phyloP scores from a whole-genome alignment of 2,797 vertebrate genomes.

The Limnodromus scolopaceus region DNA sequence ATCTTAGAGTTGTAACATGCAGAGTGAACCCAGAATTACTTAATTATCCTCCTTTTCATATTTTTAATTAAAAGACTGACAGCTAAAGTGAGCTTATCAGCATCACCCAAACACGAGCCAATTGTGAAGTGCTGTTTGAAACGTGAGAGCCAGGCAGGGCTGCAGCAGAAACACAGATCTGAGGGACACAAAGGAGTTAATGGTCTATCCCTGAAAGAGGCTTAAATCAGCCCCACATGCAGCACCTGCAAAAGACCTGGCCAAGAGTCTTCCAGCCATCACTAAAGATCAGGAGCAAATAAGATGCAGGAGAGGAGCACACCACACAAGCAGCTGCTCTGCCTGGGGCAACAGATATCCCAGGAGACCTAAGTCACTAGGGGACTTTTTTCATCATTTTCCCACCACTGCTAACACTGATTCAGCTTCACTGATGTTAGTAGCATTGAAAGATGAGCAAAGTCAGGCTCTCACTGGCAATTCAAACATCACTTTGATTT shows the following conservation, averaged over 20 bases:
- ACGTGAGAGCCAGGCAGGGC: not conserved
- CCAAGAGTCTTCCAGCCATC: not conserved
- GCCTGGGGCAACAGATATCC: not conserved
- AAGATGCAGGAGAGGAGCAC: not conserved
- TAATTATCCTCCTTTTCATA: not conserved
- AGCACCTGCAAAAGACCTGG: not conserved
- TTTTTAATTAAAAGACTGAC: not conserved
- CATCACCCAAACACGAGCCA: not conserved
- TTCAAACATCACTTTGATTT: not conserved
- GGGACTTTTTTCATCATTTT: not conserved
- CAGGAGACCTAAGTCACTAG: not conserved
- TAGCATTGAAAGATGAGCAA: not conserved
- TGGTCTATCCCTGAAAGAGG: not conserved
- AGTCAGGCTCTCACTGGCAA: not conserved
- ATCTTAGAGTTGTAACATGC: not conserved
- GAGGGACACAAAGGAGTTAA: not conserved
- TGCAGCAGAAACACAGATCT: not conserved
- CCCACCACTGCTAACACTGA: not conserved
- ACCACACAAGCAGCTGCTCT: not conserved
- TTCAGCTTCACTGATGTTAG: not conserved
- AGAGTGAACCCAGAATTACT: not conserved
- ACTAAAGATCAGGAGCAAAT: not conserved
- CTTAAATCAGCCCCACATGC: not conserved
- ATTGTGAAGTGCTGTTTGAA: fast-evolving
- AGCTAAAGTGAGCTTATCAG: not conserved